Conservation (phyloP, 2,888 invertebrate species). For the Dorcus parallelipipedus region DNA sequence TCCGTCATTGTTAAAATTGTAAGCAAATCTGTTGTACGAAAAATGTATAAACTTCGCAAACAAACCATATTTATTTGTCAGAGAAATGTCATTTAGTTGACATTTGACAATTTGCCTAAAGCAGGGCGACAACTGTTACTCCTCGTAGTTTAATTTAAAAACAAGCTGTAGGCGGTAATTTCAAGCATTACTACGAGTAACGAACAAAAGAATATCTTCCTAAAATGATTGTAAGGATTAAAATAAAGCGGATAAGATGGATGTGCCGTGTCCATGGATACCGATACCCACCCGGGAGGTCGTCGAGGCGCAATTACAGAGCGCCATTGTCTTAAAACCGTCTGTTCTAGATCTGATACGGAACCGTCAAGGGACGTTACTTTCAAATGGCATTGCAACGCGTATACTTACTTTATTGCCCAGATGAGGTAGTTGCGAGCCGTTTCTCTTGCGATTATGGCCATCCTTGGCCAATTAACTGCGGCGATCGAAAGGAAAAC, state of each 20-base stretch:
- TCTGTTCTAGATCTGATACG: constrained; percentile 10
- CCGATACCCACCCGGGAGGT: neutral
- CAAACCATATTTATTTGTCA: too few relatives aligned
- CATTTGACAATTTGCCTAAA: too few relatives aligned
- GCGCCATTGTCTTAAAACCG: constrained; percentile 3
- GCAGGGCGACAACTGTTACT: too few relatives aligned
- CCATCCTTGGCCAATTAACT: neutral
- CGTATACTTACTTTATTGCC: neutral
- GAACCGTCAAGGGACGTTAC: constrained; percentile 3
- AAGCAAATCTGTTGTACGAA: too few relatives aligned
- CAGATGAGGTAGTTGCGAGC: neutral
- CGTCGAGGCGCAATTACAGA: constrained; percentile 1
- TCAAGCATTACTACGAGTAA: too few relatives aligned
- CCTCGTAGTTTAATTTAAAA: too few relatives aligned
- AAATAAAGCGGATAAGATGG: neutral
- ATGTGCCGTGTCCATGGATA: constrained; percentile 3
- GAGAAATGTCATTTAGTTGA: too few relatives aligned
- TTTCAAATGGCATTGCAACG: constrained; percentile 9
- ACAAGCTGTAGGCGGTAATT: too few relatives aligned
- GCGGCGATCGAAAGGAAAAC: neutral
- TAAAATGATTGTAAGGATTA: too few relatives aligned
- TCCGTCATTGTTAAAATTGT: too few relatives aligned
- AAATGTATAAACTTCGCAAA: too few relatives aligned
- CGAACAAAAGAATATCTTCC: too few relatives aligned
- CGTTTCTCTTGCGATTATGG: neutral